phyloP scores from a whole-genome alignment of 2,113 vertebrate genomes.

The Cyrtonyx montezumae region DNA sequence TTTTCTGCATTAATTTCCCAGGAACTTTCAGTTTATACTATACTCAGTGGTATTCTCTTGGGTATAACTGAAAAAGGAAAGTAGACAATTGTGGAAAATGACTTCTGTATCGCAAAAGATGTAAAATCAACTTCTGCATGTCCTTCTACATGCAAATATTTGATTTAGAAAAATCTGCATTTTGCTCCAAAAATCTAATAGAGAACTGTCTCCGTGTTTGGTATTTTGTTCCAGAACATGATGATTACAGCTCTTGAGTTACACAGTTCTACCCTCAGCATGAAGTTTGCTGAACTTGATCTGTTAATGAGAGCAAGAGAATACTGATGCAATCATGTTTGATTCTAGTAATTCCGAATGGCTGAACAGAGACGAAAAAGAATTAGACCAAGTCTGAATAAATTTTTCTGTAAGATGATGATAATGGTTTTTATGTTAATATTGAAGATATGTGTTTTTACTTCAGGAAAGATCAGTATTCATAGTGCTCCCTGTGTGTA shows the following conservation, averaged over 20 bases:
- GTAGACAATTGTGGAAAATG: background rate
- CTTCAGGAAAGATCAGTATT: background rate
- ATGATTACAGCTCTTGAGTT: background rate
- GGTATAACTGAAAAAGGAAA: background rate
- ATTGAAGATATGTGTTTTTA: background rate
- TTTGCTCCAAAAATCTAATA: background rate
- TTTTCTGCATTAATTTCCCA: constrained; percentile 35
- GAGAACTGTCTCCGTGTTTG: background rate
- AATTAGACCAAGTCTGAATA: background rate
- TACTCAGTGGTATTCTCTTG: background rate
- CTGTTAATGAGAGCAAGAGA: background rate
- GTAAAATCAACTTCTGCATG: background rate
- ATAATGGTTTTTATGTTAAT: background rate
- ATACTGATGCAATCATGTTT: background rate
- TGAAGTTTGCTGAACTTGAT: background rate
- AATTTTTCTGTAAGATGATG: background rate
- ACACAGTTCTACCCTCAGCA: background rate
- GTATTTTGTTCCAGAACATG: background rate
- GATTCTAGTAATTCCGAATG: background rate
- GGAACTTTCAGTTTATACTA: constrained; percentile 3
- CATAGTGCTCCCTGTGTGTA: background rate
- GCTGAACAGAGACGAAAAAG: background rate
- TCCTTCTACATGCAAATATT: background rate
- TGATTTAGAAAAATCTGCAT: background rate
- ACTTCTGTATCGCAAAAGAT: background rate